phyloP scores from a whole-genome alignment of 2,888 invertebrate genomes.

The Tyria jacobaeae region DNA sequence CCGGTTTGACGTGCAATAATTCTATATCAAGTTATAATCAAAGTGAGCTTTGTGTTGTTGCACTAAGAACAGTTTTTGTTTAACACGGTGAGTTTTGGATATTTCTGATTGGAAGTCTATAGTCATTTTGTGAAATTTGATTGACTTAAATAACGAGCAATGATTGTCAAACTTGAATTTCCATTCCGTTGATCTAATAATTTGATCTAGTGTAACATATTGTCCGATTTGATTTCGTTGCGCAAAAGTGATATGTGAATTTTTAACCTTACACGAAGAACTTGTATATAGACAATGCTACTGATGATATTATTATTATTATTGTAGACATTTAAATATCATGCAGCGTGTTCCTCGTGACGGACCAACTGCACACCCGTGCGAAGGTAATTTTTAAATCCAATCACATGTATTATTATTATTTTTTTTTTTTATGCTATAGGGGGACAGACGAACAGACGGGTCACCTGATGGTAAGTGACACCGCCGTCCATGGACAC shows the following conservation, averaged over 20 bases:
- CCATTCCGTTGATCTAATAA: conserved; percentile 21
- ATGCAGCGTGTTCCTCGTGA: conserved; percentile 52
- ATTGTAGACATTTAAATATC: conserved; percentile 29
- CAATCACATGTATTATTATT: background rate
- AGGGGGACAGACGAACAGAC: no score
- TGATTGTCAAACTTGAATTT: conserved; percentile 33
- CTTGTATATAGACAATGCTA: background rate
- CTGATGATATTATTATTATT: conserved; percentile 1
- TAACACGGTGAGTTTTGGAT: conserved; percentile 34
- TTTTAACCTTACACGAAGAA: background rate
- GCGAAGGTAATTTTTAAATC: conserved; percentile 51
- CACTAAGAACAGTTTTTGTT: conserved; percentile 29
- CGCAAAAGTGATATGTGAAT: no score
- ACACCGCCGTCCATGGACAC: no score
- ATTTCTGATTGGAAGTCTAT: conserved; percentile 27
- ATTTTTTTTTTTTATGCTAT: no score
- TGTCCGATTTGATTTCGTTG: background rate
- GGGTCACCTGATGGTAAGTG: no score
- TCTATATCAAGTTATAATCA: conserved; percentile 35
- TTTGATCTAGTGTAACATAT: background rate
- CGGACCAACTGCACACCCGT: conserved; percentile 25
- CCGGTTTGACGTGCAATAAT: conserved; percentile 70
- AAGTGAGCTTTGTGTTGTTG: conserved; percentile 37
- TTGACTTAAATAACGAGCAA: conserved; percentile 45
- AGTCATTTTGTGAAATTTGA: conserved; percentile 42